Evolutionary conservation across 2,797 vertebrate genomes (phyloP), one percentile per base, ranked within the genome.

Genomic region (Halcyon chelicuti): DNA sequence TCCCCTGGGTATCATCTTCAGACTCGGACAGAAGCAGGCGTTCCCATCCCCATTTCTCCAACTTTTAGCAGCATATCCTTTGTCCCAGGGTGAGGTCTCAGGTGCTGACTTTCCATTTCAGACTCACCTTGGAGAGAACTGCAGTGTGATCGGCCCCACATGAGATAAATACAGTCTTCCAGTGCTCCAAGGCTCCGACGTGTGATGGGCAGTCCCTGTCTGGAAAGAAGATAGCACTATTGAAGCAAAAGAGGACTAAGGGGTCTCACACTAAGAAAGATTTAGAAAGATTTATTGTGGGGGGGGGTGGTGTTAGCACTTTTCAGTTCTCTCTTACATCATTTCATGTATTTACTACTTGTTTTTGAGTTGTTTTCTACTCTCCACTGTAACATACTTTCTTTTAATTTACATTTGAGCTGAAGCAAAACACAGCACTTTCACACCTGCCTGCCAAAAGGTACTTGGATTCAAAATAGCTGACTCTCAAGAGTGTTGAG

Each of bases 81-180:
- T 54, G 47, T 54, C 8, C 6, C 18, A 61, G 35, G 6, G 21
- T 39, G n/a, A 91, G 23, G 31, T 40, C 57, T 76, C 63, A 51
- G 68, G 57, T 35, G 70, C 44, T 80, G 61, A 55, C 39, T 72
- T 88, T 75, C 78, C 55, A 21, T 39, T 90, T 93, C 58, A 84
- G 47, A 63, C 89, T 96, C 80, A 99, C 99, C 98, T 99, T 98
- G 39, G 98, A 99, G 60, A 99, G 89, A 90, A 96, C 76, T 6
- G 98, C 99, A 44, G 98, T 98, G 71, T 99, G 99, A 76, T 98
- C 98, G 46, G 93, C 94, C 73, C 99, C 99, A 96, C 99, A 99
- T 17, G 98, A 97, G 68, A 99, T 87, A 84, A 97, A 97, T 8
- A 97, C 84, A 3, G 97, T 96, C 94, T 98, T 98, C 98, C 98